Conservation (phyloP, 2,113 vertebrate genomes). For the Lethenteron camtschaticum region DNA sequence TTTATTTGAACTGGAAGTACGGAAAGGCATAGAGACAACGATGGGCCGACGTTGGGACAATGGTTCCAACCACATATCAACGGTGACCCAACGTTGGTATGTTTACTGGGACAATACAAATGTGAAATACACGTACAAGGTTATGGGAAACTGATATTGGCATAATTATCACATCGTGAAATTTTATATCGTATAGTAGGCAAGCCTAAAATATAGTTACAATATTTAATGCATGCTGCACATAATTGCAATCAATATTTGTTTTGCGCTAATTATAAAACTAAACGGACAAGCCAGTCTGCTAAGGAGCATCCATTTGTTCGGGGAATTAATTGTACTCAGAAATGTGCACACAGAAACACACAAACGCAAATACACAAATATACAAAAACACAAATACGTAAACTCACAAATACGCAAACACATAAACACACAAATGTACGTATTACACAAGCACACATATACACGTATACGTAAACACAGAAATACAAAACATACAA, state of each 20-base stretch:
- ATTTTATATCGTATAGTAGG: too few species aligned
- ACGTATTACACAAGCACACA: background rate
- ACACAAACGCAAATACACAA: background rate
- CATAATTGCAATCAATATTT: background rate
- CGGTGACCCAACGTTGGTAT: too few species aligned
- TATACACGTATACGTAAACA: background rate
- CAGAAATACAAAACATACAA: background rate
- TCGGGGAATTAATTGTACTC: background rate
- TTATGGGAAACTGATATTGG: too few species aligned
- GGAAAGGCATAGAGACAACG: background rate
- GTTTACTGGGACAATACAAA: too few species aligned
- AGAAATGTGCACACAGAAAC: background rate
- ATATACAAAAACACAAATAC: background rate
- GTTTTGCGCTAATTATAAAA: background rate
- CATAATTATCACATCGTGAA: too few species aligned
- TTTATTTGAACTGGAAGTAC: background rate
- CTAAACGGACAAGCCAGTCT: too few species aligned
- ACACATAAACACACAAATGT: background rate
- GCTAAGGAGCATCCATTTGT: too few species aligned
- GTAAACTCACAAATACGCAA: background rate
- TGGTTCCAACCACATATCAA: background rate
- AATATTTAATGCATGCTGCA: background rate
- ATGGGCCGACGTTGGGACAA: background rate
- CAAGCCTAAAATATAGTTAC: too few species aligned
- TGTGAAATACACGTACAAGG: too few species aligned